A percentile compares a stretch with the other conserved stretches of the same genome.
These are phyloP conservation scores for Ophion ventricosus DNA, from an alignment of 2,888 invertebrate species.

Conservation along the genomic window DNA sequence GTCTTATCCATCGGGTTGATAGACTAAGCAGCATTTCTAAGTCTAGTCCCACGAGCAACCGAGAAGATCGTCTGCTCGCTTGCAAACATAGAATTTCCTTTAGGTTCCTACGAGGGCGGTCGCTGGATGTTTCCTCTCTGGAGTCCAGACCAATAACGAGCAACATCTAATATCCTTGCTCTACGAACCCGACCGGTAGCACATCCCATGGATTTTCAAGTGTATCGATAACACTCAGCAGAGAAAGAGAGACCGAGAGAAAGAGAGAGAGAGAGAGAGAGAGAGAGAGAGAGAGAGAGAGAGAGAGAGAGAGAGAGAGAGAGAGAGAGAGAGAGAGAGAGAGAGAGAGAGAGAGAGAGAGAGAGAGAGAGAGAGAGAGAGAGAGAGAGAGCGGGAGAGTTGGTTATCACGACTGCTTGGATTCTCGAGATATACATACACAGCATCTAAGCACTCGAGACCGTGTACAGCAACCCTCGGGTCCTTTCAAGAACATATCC, in stretches of 20 bases:
- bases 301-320: no score
- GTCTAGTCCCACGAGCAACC: slow-evolving; percentile 35
- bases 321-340: slow-evolving; percentile 36
- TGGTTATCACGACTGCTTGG: slow-evolving; percentile 31
- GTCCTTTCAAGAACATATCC: slow-evolving; percentile 46
- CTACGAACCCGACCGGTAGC: slow-evolving; percentile 45
- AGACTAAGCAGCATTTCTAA: slow-evolving; percentile 42
- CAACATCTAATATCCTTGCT: slow-evolving; percentile 55
- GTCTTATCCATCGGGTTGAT: slow-evolving; percentile 53
- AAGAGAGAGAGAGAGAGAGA: slow-evolving; percentile 22
- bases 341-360: slow-evolving; percentile 1
- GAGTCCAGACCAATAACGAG: slow-evolving; percentile 55
- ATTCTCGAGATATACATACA: slow-evolving; percentile 13
- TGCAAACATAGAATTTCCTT: slow-evolving; percentile 21
- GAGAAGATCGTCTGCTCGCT: slow-evolving; percentile 15
- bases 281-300: slow-evolving; percentile 66
- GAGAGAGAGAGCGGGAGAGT: slow-evolving; percentile 33
- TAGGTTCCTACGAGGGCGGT: slow-evolving; percentile 33
- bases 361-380: slow-evolving; percentile 29
- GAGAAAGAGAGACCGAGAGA: no score
- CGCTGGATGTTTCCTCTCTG: slow-evolving; percentile 33
- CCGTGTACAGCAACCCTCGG: slow-evolving; percentile 22
- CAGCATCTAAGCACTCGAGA: slow-evolving; percentile 20
- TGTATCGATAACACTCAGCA: slow-evolving; percentile 53
- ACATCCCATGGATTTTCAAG: slow-evolving; percentile 35